Evolutionary conservation across 23 tunicate species (phyloP).

Genomic region (Aplidium turbinatum): DNA sequence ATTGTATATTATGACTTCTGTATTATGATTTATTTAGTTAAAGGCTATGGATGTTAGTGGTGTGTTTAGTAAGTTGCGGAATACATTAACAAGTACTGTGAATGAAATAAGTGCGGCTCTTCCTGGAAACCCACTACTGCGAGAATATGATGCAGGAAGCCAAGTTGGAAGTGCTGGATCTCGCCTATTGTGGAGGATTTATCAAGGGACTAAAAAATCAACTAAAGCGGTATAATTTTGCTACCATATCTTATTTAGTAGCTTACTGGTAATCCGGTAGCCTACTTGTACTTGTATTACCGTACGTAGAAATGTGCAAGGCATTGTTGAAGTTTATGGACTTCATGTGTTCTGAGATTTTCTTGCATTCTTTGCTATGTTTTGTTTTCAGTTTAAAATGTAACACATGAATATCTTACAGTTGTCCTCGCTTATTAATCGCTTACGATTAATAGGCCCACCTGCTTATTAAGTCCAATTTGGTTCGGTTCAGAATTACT

Average conservation of each 20-base stretch:
- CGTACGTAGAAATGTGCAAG: too few relatives aligned
- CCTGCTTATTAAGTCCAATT: too few relatives aligned
- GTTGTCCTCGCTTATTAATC: too few relatives aligned
- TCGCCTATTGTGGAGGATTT: slow-evolving; percentile 73
- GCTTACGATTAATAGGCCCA: too few relatives aligned
- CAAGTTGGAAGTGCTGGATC: slow-evolving; percentile 91
- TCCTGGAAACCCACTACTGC: slow-evolving; percentile 86
- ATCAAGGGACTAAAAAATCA: slow-evolving; percentile 73
- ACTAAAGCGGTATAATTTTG: slow-evolving; percentile 69
- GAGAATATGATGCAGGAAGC: slow-evolving; percentile 84
- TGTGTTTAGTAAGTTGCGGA: slow-evolving; percentile 61
- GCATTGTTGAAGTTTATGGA: too few relatives aligned
- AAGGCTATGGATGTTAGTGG: slow-evolving; percentile 44
- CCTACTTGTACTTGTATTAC: too few relatives aligned
- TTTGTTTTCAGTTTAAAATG: too few relatives aligned
- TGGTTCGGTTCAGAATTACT: too few relatives aligned
- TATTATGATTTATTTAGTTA: not conserved
- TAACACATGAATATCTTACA: too few relatives aligned
- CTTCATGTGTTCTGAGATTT: too few relatives aligned
- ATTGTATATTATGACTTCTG: too few relatives aligned
- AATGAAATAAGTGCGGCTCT: slow-evolving; percentile 86
- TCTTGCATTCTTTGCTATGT: too few relatives aligned
- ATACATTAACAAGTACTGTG: slow-evolving; percentile 81
- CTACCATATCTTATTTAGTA: not conserved
- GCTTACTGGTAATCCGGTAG: not conserved